Percentiles rank a stretch among this genome's conserved stretches.
Conservation (phyloP, 2,888 invertebrate genomes). For the Itoplectis maculator region DNA sequence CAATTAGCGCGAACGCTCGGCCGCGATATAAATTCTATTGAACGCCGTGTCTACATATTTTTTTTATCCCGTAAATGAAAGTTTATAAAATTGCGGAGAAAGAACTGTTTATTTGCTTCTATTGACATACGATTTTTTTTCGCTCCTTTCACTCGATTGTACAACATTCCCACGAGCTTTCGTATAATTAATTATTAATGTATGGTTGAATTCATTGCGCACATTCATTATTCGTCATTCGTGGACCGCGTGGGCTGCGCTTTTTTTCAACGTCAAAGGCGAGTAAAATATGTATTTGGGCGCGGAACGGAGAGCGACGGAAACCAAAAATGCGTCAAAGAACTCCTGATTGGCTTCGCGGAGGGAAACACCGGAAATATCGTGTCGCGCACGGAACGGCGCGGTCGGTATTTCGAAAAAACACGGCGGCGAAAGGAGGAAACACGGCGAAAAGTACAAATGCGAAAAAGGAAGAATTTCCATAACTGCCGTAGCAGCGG, state of each 20-base stretch:
- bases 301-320: background rate
- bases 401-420: constrained; percentile 19
- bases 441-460: constrained; percentile 26
- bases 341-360: constrained; percentile 49
- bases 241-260: background rate
- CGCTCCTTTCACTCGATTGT: background rate
- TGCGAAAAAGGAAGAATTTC: constrained; percentile 56
- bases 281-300: constrained; percentile 34
- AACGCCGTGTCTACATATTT: background rate
- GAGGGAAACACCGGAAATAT: constrained; percentile 40
- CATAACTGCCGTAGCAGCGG: constrained; percentile 48
- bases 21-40: constrained; percentile 5
- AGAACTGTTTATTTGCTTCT: no score
- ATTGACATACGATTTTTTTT: no score
- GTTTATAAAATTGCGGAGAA: background rate
- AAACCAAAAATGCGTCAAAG: constrained; percentile 34
- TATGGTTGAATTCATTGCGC: background rate
- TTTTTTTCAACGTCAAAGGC: constrained; percentile 30
- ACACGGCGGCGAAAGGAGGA: constrained; percentile 37
- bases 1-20: constrained; percentile 33
- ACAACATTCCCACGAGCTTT: background rate
- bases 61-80: background rate
- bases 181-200: background rate
- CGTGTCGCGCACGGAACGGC: constrained; percentile 23
- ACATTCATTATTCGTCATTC: constrained; percentile 4